A percentile compares a stretch with the other conserved stretches of the same genome.
Evolutionary conservation across 2,888 invertebrate genomes (phyloP).

Genomic region (Dolichopus griseipennis): DNA sequence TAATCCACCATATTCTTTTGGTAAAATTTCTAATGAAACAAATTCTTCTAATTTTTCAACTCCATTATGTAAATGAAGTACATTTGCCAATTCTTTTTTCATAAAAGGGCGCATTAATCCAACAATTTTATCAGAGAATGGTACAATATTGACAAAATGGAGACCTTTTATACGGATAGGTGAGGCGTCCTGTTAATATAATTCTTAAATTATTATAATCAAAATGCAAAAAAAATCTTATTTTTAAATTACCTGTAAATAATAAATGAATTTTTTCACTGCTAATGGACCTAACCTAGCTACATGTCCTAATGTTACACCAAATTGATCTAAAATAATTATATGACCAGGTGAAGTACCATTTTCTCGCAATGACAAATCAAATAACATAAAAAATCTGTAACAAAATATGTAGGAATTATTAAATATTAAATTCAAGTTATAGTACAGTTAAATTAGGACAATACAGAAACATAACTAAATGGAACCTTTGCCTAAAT

Average conservation of each 20-base stretch:
- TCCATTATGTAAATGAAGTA: slow-evolving; percentile 48
- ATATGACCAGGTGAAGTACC: slow-evolving; percentile 57
- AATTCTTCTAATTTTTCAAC: slow-evolving; percentile 46
- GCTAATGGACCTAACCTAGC: slow-evolving; percentile 53
- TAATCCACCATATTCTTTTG: slow-evolving; percentile 55
- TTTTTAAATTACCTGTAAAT: slow-evolving; percentile 50
- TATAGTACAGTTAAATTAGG: too few species aligned
- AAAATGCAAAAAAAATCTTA: neutral
- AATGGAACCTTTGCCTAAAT: too few species aligned
- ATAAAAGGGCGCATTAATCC: slow-evolving; percentile 63
- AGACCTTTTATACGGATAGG: slow-evolving; percentile 58
- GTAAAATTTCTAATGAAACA: slow-evolving; percentile 51
- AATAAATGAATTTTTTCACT: slow-evolving; percentile 59
- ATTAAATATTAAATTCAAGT: too few species aligned
- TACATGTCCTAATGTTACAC: slow-evolving; percentile 53
- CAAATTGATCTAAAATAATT: slow-evolving; percentile 56
- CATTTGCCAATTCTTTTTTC: slow-evolving; percentile 53
- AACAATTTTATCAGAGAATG: slow-evolving; percentile 61
- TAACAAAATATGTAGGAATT: too few species aligned
- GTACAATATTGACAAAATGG: slow-evolving; percentile 61
- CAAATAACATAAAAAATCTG: slow-evolving; percentile 50
- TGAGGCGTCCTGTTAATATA: slow-evolving; percentile 58
- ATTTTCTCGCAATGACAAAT: slow-evolving; percentile 49
- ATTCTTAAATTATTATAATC: too few species aligned
- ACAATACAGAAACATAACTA: too few species aligned